These are phyloP conservation scores for Gibbula magus DNA, from an alignment of 2,888 invertebrate genomes.

Conservation along the genomic window DNA sequence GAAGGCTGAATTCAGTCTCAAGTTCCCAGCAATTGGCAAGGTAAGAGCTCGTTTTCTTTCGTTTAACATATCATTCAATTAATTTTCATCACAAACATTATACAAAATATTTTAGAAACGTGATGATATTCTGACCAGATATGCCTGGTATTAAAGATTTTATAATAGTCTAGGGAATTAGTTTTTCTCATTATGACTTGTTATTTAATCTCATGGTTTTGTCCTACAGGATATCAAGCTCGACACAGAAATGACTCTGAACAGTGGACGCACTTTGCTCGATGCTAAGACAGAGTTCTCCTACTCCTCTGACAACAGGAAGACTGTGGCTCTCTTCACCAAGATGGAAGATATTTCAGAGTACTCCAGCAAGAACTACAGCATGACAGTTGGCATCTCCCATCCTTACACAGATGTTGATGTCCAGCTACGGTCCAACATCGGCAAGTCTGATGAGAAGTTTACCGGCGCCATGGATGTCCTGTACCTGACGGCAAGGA, in stretches of 20 bases:
- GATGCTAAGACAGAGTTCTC: slow-evolving; percentile 59
- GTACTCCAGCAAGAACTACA: slow-evolving; percentile 45
- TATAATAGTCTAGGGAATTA: too few relatives aligned
- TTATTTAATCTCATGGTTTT: slow-evolving; percentile 1
- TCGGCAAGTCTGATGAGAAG: slow-evolving; percentile 43
- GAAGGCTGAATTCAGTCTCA: slow-evolving; percentile 49
- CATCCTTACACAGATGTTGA: slow-evolving; percentile 66
- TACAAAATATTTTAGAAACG: too few relatives aligned
- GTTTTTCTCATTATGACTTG: too few relatives aligned
- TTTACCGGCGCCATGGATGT: slow-evolving; percentile 51
- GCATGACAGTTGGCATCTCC: slow-evolving; percentile 47
- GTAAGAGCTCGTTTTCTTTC: slow-evolving; percentile 19
- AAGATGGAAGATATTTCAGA: slow-evolving; percentile 40
- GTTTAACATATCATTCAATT: neutral
- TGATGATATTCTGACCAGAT: too few relatives aligned
- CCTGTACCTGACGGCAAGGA: slow-evolving; percentile 52
- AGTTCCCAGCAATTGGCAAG: slow-evolving; percentile 49
- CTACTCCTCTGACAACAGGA: slow-evolving; percentile 56
- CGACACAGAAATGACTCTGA: slow-evolving; percentile 46
- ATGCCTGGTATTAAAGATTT: too few relatives aligned
- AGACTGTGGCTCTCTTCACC: slow-evolving; percentile 56
- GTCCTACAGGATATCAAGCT: slow-evolving; percentile 48
- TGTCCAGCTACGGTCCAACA: slow-evolving; percentile 50
- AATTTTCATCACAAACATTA: neutral
- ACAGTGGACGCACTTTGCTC: slow-evolving; percentile 45